Evolutionary conservation across 2,113 vertebrate genomes (phyloP).

Genomic region (Nansenia antarctica): DNA sequence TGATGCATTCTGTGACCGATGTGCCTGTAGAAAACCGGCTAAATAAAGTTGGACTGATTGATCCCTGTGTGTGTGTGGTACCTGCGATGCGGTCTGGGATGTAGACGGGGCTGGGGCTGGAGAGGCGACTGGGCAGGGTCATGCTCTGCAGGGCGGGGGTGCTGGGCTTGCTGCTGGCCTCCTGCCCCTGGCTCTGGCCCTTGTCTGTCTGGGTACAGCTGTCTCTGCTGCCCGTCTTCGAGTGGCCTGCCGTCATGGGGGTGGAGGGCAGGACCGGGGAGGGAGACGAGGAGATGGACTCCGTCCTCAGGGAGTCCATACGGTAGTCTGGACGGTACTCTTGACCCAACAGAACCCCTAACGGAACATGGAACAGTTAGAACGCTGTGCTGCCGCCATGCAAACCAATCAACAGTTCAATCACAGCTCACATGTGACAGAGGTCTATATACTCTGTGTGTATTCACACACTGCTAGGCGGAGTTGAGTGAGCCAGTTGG

Average conservation of each 20-base stretch:
- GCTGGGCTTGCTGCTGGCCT: constrained; percentile 79
- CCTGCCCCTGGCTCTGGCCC: constrained; percentile 67
- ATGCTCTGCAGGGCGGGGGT: constrained; percentile 70
- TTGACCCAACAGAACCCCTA: constrained; percentile 90
- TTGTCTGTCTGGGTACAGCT: constrained; percentile 95
- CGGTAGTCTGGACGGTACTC: constrained; percentile 94
- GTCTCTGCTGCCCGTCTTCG: constrained; percentile 94
- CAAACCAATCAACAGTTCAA: no score
- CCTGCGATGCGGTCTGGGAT: constrained; percentile 77
- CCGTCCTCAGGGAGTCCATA: constrained; percentile 82
- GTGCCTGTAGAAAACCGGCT: background rate
- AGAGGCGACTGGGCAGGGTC: constrained; percentile 64
- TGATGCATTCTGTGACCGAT: no score
- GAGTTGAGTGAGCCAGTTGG: no score
- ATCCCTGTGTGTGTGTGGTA: constrained; percentile 16
- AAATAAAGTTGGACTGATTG: background rate
- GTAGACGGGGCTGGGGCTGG: constrained; percentile 76
- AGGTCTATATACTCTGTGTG: no score
- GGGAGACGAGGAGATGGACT: constrained; percentile 91
- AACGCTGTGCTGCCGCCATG: background rate
- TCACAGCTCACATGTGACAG: no score
- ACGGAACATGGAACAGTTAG: constrained; percentile 1
- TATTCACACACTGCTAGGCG: no score
- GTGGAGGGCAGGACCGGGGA: constrained; percentile 91
- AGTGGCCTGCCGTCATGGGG: constrained; percentile 84